Percentiles rank a stretch among this genome's conserved stretches.
phyloP scores from a whole-genome alignment of 2,113 vertebrate genomes.

The Haemorhous mexicanus region DNA sequence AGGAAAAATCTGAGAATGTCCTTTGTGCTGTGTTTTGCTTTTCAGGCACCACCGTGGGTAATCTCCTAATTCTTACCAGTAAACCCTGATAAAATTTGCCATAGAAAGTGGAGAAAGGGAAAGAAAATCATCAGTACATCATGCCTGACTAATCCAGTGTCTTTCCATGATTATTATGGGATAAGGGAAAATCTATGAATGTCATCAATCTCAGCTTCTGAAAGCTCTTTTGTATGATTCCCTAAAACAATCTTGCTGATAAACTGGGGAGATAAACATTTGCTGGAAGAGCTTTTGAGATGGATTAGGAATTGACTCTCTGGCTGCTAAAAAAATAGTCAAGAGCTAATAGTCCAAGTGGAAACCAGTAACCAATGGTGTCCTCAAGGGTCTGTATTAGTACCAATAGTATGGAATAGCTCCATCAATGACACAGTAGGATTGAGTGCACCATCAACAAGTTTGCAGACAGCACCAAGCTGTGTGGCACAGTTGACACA shows the following conservation, averaged over 20 bases:
- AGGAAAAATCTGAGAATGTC: background rate
- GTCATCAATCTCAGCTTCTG: background rate
- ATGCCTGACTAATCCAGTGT: background rate
- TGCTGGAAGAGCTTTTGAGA: background rate
- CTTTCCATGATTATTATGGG: background rate
- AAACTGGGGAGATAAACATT: background rate
- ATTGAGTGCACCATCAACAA: background rate
- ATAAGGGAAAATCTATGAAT: background rate
- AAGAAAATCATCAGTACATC: background rate
- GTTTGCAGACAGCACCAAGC: background rate
- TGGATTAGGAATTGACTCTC: background rate
- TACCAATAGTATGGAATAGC: background rate
- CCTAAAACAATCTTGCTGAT: background rate
- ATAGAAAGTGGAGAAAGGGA: background rate
- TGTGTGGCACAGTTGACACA: rapidly evolving
- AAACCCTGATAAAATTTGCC: background rate
- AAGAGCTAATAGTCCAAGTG: background rate
- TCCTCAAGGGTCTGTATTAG: background rate
- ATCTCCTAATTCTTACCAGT: background rate
- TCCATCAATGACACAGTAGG: background rate
- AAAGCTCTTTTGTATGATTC: background rate
- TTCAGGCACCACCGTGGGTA: background rate
- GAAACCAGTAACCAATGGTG: background rate
- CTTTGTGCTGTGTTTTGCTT: background rate
- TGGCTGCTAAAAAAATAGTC: background rate